Base-by-base conservation (phyloP, 2,888 invertebrate species). In the Drosophila barbarae region DNA sequence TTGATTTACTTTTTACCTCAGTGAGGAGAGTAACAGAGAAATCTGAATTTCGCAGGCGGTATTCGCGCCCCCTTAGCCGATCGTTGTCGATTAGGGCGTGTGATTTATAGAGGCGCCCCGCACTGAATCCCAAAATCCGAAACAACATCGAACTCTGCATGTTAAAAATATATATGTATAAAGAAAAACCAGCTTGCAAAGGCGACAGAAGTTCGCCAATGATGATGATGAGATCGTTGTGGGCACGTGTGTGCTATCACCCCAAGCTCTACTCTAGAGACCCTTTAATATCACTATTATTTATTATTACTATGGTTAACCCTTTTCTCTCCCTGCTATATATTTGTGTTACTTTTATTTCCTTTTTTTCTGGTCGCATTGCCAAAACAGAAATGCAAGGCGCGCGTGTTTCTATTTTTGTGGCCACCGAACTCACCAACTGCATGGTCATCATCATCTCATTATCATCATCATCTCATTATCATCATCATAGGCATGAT, bases 321-420 rank as follows among this genome's bases (percentile, higher is more conserved):
- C 5, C 28, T 6, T 10, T 5, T n/a, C 13, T 2, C 13, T 34
- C 10, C 18, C 35, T 46, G 7, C 32, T 18, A 18, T 13, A 18
- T 8, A 10, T 34, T 26, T 41, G 5, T 30, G 1, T 47, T 46
- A 18, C 5, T 30, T 47, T 47, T 32, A 32, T 44, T 28, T 15
- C 26, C 13, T 28, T 35, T 21, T 18, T 38, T 38, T 28, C 15
- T 57, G 23, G 46, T 21, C n/a, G 23, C 15, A 7, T 44, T 83
- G 81, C 81, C 78, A 78, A 78, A 79, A 83, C 78, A 84, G 78
- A 79, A 79, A 77, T 79, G 84, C 83, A 79, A 63, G 50, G 52
- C 66, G 75, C 75, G 72, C 72, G 73, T 74, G 76, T 65, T 69
- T 65, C 83, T 78, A 83, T 83, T 78, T 77, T 69, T 70, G 78